phyloP scores from a whole-genome alignment of 2,888 invertebrate species.

The Leptura quadrifasciata region DNA sequence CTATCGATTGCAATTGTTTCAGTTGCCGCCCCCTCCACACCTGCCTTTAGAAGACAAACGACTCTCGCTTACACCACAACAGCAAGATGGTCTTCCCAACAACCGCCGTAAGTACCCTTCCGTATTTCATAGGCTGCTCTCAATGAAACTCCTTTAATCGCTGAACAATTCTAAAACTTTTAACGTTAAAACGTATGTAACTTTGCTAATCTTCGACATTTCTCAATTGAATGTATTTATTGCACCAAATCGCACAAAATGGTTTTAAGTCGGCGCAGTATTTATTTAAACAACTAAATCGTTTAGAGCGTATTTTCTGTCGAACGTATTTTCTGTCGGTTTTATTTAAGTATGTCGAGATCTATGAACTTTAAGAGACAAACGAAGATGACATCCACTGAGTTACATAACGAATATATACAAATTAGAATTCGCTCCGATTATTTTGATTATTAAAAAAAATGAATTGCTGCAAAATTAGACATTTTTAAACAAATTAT shows the following conservation, averaged over 20 bases:
- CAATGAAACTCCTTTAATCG: not conserved
- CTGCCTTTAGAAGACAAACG: conserved; percentile 82
- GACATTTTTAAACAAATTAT: too few species aligned
- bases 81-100: conserved; percentile 50
- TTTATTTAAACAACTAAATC: too few species aligned
- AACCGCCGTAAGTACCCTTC: conserved; percentile 53
- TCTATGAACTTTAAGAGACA: too few species aligned
- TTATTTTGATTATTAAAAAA: too few species aligned
- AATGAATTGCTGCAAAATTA: too few species aligned
- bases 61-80: conserved; percentile 66
- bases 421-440: too few species aligned
- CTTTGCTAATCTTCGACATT: not conserved
- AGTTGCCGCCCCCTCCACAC: conserved; percentile 84
- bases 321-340: too few species aligned
- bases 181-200: not conserved
- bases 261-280: too few species aligned
- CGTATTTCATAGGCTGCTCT: not conserved
- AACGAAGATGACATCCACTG: too few species aligned
- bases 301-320: too few species aligned
- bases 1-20: conserved; percentile 63
- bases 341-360: too few species aligned
- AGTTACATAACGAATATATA: too few species aligned
- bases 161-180: not conserved
- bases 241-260: not conserved
- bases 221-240: not conserved